Evolutionary conservation across 1,140 invertebrate genomes (phyloP).

Genomic region (Drosophila parabipectinata): DNA sequence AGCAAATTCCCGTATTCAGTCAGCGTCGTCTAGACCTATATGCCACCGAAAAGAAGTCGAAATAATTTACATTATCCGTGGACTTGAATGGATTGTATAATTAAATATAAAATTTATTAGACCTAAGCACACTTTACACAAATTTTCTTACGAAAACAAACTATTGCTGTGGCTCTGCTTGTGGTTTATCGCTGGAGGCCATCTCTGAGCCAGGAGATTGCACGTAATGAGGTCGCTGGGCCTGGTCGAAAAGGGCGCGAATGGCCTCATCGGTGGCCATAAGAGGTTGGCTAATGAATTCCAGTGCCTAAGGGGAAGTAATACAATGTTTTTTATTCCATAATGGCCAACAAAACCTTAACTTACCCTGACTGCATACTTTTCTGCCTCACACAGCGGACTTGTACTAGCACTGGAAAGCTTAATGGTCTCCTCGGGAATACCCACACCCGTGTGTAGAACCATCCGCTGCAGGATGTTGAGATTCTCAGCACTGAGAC

Average conservation of each 20-base stretch:
- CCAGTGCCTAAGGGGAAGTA: constrained; percentile 53
- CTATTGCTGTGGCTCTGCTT: constrained; percentile 37
- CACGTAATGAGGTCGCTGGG: constrained; percentile 62
- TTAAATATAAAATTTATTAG: constrained; percentile 39
- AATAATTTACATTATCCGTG: constrained; percentile 19
- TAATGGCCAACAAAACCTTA: too few relatives aligned
- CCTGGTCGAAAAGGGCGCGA: constrained; percentile 76
- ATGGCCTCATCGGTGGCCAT: constrained; percentile 83
- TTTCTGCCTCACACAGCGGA: constrained; percentile 80
- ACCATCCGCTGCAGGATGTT: constrained; percentile 80
- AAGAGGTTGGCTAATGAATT: constrained; percentile 76
- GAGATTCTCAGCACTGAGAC: constrained; percentile 79
- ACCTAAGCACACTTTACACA: constrained; percentile 25
- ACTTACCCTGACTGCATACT: constrained; percentile 79
- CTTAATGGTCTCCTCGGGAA: constrained; percentile 69
- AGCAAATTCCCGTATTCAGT: constrained; percentile 91
- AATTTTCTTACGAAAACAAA: constrained; percentile 5
- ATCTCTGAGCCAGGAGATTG: constrained; percentile 9
- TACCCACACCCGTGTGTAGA: constrained; percentile 77
- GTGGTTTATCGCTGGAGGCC: constrained; percentile 5
- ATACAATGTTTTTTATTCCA: too few relatives aligned
- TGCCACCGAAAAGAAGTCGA: constrained; percentile 85
- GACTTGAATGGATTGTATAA: constrained; percentile 40
- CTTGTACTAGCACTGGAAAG: constrained; percentile 65
- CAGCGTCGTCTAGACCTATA: constrained; percentile 94